Base-by-base conservation (phyloP, 2,888 invertebrate species). In the Geophilus truncorum region DNA sequence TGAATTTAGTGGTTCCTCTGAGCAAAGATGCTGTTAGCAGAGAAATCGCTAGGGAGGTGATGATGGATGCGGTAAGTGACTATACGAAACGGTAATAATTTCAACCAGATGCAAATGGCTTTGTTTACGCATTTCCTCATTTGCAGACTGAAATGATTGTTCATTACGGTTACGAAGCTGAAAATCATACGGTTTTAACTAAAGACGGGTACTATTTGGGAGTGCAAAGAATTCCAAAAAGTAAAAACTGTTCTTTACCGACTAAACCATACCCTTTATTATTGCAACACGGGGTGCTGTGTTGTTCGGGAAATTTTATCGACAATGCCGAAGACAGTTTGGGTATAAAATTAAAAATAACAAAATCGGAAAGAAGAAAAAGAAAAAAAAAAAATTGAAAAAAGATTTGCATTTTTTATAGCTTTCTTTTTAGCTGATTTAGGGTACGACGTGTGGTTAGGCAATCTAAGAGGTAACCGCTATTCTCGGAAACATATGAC, bases 391-490 rank as follows among this genome's bases (percentile, higher is more conserved):
- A n/a, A n/a, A n/a, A n/a, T n/a, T n/a, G n/a, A n/a, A n/a, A 34
- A 9, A 34, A 7, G 34, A 34, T 34, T 7, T 34, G 5, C 34
- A 2, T 40, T 57, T 57, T 3, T 21, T 21, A 25, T 25, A 77
- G 77, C 18, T 3, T 77, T 36, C 30, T 77, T 32, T 21, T 77
- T 77, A 21, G 34, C 36, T 6, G 77, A 77, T 77, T 18, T 6
- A 32, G 77, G 77, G 0, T 77, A 77, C 23, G 77, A 77, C 32
- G 77, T 77, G 23, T 77, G 77, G 77, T 40, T 77, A 12, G 77
- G 77, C 12, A 77, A 77, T 32, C 10, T 77, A 4, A 34, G 77
- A 77, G 77, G 32, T 12, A 77, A 77, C 23, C 36, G 36, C 23
- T 77, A 77, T 77, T 30, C 77, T 15, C n/a, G 30, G 32, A 77